Evolutionary conservation across 1,140 invertebrate genomes (phyloP).

Genomic region (Chlorops oryzae): DNA sequence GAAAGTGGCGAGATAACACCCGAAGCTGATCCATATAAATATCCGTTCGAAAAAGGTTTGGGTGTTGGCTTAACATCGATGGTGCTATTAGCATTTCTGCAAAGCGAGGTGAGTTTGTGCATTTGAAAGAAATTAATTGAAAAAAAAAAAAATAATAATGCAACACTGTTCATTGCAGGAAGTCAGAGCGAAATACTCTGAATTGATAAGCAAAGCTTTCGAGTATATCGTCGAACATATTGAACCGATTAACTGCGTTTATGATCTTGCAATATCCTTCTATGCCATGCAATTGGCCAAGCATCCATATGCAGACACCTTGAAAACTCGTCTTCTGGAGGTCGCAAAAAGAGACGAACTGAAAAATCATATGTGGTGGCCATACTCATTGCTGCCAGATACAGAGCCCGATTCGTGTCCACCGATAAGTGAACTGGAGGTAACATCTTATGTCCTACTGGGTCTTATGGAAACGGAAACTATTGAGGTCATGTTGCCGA

Average conservation of each 20-base stretch:
- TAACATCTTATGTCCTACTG: background rate
- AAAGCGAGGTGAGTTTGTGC: background rate
- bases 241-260: background rate
- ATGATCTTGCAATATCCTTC: background rate
- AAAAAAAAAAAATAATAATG: background rate
- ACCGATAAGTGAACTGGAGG: background rate
- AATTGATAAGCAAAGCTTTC: background rate
- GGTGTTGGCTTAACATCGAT: slow-evolving; percentile 1
- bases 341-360: background rate
- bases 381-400: background rate
- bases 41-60: background rate
- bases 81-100: slow-evolving; percentile 1
- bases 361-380: background rate
- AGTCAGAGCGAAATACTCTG: background rate
- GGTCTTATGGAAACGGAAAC: background rate
- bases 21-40: background rate
- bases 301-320: background rate
- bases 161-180: background rate
- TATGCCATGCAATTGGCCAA: background rate
- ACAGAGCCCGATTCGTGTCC: background rate
- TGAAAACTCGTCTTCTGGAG: background rate
- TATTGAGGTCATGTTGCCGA: background rate
- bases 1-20: background rate
- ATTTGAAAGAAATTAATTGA: background rate
- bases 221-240: background rate